Evolutionary conservation across 2,113 vertebrate genomes (phyloP).

Genomic region (Coptodon bakossiorum): DNA sequence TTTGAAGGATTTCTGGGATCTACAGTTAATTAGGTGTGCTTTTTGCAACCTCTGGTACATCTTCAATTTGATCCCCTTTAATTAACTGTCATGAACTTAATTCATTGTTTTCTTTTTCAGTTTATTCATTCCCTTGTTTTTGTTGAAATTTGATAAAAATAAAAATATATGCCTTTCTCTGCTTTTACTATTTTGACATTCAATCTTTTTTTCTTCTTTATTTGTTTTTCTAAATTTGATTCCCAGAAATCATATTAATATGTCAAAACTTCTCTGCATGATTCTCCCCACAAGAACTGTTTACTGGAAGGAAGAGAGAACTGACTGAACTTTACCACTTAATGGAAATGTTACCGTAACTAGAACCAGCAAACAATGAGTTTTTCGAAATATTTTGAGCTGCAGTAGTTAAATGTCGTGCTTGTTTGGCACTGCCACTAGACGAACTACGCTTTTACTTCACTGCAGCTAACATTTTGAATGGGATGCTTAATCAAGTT

Average conservation of each 20-base stretch:
- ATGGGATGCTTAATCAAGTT: constrained; percentile 54
- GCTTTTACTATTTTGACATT: not conserved
- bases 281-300: not conserved
- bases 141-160: not conserved
- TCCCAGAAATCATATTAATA: not conserved
- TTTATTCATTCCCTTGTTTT: not conserved
- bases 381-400: not conserved
- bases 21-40: not conserved
- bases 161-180: not conserved
- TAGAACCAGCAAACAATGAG: not conserved
- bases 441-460: not conserved
- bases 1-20: not conserved
- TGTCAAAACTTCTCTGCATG: not conserved
- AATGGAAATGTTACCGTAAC: not conserved
- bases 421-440: not conserved
- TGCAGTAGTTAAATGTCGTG: not conserved
- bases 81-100: not conserved
- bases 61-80: not conserved
- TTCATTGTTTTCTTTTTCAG: not conserved
- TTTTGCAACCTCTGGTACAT: not conserved
- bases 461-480: constrained; percentile 19
- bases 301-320: not conserved
- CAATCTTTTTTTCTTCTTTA: not conserved
- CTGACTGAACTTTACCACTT: not conserved
- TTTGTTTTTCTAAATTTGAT: not conserved